Evolutionary conservation across 2,888 invertebrate species (phyloP).

Genomic region (Hypomecis punctinalis): DNA sequence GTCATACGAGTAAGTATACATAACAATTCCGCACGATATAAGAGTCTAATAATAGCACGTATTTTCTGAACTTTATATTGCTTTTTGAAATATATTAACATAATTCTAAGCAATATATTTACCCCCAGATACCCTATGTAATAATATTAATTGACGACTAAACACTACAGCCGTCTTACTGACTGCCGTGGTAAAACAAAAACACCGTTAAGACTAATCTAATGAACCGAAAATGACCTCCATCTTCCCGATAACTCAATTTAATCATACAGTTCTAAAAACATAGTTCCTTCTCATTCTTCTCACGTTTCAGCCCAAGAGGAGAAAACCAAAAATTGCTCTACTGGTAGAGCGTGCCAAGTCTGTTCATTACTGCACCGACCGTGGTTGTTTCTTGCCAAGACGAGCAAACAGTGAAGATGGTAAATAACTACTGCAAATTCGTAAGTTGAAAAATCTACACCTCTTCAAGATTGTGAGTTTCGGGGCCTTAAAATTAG

Average conservation of each 20-base stretch:
- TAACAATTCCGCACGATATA: too few species aligned
- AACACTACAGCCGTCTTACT: too few species aligned
- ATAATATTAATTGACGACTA: too few species aligned
- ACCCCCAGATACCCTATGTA: too few species aligned
- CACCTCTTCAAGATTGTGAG: neutral
- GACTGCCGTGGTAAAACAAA: too few species aligned
- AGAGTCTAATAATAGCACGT: too few species aligned
- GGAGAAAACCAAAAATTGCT: slow-evolving; percentile 45
- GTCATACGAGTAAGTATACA: too few species aligned
- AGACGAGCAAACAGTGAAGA: slow-evolving; percentile 22
- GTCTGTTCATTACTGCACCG: slow-evolving; percentile 42
- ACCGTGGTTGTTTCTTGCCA: slow-evolving; percentile 18
- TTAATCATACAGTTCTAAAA: slow-evolving; percentile 16
- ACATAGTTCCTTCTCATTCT: slow-evolving; percentile 30
- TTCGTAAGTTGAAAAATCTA: slow-evolving; percentile 8
- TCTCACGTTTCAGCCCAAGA: slow-evolving; percentile 36
- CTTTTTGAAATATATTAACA: too few species aligned
- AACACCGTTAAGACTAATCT: too few species aligned
- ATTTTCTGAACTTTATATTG: too few species aligned
- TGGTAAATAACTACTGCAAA: slow-evolving; percentile 16
- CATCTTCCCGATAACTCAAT: slow-evolving; percentile 3
- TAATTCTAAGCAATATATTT: too few species aligned
- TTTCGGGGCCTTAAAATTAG: too few species aligned
- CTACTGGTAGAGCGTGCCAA: slow-evolving; percentile 40
- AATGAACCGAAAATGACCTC: neutral